Base-by-base conservation (phyloP, 2,113 vertebrate genomes). In the Ophiodon elongatus region DNA sequence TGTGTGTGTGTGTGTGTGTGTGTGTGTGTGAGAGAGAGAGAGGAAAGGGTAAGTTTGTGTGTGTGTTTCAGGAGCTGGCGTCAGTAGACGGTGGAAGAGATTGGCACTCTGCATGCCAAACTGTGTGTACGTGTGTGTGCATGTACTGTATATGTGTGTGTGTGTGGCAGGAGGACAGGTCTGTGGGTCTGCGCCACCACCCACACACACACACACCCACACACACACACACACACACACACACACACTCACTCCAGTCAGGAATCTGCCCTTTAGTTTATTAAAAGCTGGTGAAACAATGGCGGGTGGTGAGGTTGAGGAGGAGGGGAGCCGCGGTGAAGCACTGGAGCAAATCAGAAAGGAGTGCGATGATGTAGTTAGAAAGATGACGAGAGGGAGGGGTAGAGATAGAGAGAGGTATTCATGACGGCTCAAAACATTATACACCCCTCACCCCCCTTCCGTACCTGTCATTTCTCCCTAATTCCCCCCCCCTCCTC, bases 261-360 rank as follows among this genome's bases (percentile, higher is more conserved):
- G 94, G 95, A 95, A 96, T 96, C 95, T 95, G 94, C 94, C 95
- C 95, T 95, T 94, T 94, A 94, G 93, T 95, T 96, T 96, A 96
- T 96, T 96, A 96, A 96, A 96, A 95, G 95, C 94, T 89, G 88
- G 82, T 93, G 93, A 95, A 95, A 95, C 95, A 94, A 95, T 94
- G 89, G 94, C 90, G 87, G 86, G 87, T 74, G 92, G 83, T 80
- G 88, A 89, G 82, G 70, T 37, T 33, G 73, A 37, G 74, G 79
- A 6, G 59, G 69, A 19, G 85, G 79, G 79, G 73, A 60, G 77
- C 71, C 74, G 37, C 7, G 67, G 68, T 37, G 64, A 67, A 15
- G 77, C 45, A 54, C 29, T 27, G n/a, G 2, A 74, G 85, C 65
- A 69, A 74, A 84, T 80, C 82, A 79, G 31, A 68, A 23, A 47